Base-by-base conservation (phyloP, 2,888 invertebrate species). In the Drosophila helvetica region DNA sequence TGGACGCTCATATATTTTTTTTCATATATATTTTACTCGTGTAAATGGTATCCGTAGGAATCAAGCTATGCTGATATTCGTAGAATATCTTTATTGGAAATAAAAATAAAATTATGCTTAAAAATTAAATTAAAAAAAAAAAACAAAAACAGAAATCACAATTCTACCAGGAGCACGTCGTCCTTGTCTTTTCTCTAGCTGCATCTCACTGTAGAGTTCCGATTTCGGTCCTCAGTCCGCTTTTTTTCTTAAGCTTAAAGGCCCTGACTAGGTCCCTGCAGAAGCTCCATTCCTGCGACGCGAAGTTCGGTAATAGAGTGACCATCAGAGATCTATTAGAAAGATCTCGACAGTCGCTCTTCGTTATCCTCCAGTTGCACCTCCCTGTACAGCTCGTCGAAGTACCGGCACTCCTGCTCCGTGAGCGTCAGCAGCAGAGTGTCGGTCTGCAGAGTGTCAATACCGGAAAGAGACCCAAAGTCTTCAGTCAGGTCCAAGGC, bases 321-420 rank as follows among this genome's bases (percentile, higher is more conserved):
- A 2, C 2, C n/a, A 15, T n/a, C 38, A 7, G 38, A 7, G n/a
- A 4, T 25, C 8, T 10, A 9, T 8, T 15, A 22, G 3, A 30
- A 10, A 30, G 30, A 3, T 9, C 3, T 30, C 10, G 30, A 9
- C 0, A 33, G 12, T 33, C 33, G 33, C 4, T 18, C 50, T 19
- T 7, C 6, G 18, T 19, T n/a, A n/a, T n/a, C 43, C 9, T 30
- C 17, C 50, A 33, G 52, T 2, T 19, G 59, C 8, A 5, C 55
- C 10, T 74, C 80, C 10, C 65, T 63, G 17, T 74, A 73, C 0
- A 82, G 54, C 48, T 79, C 72, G 6, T 80, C 75, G 30, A 82
- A 82, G 1, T 71, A 62, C 17, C 79, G 59, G 18, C 78, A 68
- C 33, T 82, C 81, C 61, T 83, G 74, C 2, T 83, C 83, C n/a